Base-by-base conservation (phyloP, 2,888 invertebrate species). In the Galeruca laticollis region DNA sequence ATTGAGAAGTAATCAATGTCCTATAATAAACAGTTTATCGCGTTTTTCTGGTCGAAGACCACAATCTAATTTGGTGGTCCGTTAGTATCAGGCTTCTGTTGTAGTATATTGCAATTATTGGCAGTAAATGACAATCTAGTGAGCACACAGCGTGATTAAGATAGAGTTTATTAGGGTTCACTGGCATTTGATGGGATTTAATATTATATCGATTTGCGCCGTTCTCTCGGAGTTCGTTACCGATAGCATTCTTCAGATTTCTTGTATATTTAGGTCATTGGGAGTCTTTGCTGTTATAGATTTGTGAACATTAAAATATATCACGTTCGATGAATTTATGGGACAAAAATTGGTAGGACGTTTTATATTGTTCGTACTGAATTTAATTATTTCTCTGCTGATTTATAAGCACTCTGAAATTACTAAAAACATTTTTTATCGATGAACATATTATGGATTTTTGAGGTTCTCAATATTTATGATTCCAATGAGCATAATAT, bases 151-250 rank as follows among this genome's bases (percentile, higher is more conserved):
- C 59, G 59, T 66, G 66, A 66, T 66, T 66, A 66, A 66, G 66
- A 66, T 60, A 21, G 51, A 66, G 66, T 66, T 66, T 66, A 66
- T 66, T 66, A 60, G 59, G 66, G 66, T 66, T 60, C 66, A 51
- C 59, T 66, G 51, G 59, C 66, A 66, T 66, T 56, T 66, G 59
- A 66, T 66, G 59, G 65, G 65, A 59, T 66, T 66, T 66, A 66
- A 65, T 65, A 65, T 21, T 21, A 51, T 35, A 66, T 66, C 66
- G 66, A 59, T 66, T 66, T 60, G 31, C 31, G 26, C 54, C 8
- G 47, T 15, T 40, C 26, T 26, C 9, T 47, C 18, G 2, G 15
- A 5, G 10, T 15, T 47, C 18, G 47, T 8, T 47, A 15, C 15
- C 18, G 9, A 2, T 15, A 47, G 18, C 18, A 47, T 47, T 47